Percentiles rank a stretch among this genome's conserved stretches.
phyloP scores from a whole-genome alignment of 1,140 invertebrate genomes.

The Drusus annulatus region DNA sequence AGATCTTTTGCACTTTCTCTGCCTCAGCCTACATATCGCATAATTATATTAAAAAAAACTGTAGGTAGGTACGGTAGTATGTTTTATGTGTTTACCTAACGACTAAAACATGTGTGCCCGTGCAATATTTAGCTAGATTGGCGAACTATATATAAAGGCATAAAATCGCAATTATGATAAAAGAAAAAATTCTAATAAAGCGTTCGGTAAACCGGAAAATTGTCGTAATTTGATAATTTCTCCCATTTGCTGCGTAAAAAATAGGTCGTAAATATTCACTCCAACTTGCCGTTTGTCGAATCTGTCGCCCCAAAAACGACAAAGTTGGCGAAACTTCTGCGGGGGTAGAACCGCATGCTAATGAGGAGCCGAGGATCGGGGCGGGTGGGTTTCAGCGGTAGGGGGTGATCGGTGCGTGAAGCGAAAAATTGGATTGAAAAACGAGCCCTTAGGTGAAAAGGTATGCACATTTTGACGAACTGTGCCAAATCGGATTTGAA shows the following conservation, averaged over 20 bases:
- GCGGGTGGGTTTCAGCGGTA: background rate
- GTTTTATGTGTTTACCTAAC: no score
- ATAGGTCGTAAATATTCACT: constrained; percentile 18
- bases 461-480: constrained; percentile 24
- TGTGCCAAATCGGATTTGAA: constrained; percentile 31
- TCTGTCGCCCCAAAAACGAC: constrained; percentile 35
- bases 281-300: constrained; percentile 33
- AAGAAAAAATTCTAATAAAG: no score
- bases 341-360: constrained; percentile 31
- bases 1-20: no score
- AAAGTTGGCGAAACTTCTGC: constrained; percentile 26
- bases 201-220: background rate
- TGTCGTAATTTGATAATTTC: background rate
- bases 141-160: no score
- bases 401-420: constrained; percentile 10
- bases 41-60: no score
- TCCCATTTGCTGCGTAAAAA: constrained; percentile 7
- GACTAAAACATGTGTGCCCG: no score
- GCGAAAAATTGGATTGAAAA: constrained; percentile 42
- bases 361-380: background rate
- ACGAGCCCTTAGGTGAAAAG: constrained; percentile 25
- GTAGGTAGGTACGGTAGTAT: no score
- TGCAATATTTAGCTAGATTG: no score
- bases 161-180: no score
- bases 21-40: no score